Percentiles rank a stretch among this genome's conserved stretches.
Conservation (phyloP, 2,113 vertebrate species). For the Egretta garzetta region DNA sequence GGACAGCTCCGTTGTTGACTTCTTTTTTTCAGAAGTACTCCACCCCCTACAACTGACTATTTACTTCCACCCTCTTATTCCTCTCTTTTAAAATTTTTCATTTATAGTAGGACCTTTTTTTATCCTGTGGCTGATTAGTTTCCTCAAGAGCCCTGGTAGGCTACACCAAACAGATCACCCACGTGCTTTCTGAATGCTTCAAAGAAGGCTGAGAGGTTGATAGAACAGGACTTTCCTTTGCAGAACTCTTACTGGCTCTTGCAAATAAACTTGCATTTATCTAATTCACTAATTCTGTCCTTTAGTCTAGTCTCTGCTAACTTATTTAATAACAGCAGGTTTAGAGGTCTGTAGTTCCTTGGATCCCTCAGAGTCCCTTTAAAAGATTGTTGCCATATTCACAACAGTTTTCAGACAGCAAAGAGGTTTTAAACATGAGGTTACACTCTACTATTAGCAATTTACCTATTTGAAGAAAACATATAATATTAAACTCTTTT, state of each 20-base stretch:
- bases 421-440: neutral
- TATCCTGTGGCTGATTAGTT: neutral
- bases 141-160: neutral
- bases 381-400: fast-evolving
- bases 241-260: neutral
- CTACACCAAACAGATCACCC: neutral
- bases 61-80: neutral
- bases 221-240: neutral
- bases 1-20: neutral
- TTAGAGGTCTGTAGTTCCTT: neutral
- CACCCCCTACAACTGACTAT: neutral
- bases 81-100: neutral
- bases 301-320: neutral
- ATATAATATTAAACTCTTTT: neutral
- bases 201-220: neutral
- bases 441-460: neutral
- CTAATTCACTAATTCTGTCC: neutral
- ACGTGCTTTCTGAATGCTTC: neutral
- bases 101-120: neutral
- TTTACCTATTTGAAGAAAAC: neutral
- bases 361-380: neutral
- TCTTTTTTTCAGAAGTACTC: neutral
- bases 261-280: neutral
- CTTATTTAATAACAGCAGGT: neutral
- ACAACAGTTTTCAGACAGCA: neutral